Evolutionary conservation across 2,797 vertebrate species (phyloP), one percentile per base, ranked within the genome.

Genomic region (Pipistrellus nathusii): DNA sequence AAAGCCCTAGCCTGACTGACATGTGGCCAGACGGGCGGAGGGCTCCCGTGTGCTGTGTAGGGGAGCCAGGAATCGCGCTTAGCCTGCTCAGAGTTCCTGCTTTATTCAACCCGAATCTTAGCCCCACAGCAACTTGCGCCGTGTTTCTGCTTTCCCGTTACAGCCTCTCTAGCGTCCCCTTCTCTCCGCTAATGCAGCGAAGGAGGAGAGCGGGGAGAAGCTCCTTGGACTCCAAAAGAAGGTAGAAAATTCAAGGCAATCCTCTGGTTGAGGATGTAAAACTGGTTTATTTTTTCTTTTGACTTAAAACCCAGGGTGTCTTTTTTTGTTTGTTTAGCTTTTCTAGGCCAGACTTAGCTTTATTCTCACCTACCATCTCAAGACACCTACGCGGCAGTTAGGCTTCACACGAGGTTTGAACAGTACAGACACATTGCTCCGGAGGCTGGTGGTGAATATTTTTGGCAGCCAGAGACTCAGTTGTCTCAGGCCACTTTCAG

Each of bases 341-440:
- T 93, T 71, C 69, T 81, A 90, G 30, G 59, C 30, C 76, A 96
- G 38, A 82, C 80, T 93, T 89, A 92, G 71, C 55, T 93, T 85
- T 92, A 81, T 90, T 88, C 44, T 94, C 41, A 69, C 55, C 41
- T 94, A 83, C 44, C 66, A 93, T 38, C 21, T 85, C 68, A 62
- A 62, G 64, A 84, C 38, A 75, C 81, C 46, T 93, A 6, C 2
- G 53, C 15, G 27, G 20, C 9, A 23, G 30, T 73, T 85, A 85
- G 76, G 53, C 27, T 88, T 88, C 44, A 57, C 8, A 0, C 27
- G 20, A 59, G 72, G 17, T 73, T 77, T 78, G 59, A 73, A 44
- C 7, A 77, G 23, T 25, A 20, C 8, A 62, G 55, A 82, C 46
- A 78, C 41, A 11, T 59, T 83, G 53, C 38, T 38, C 44, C 72